A percentile compares a stretch with the other conserved stretches of the same genome.
These are phyloP conservation scores for Lordiphosa collinella DNA, from an alignment of 1,140 invertebrate genomes.

Conservation along the genomic window DNA sequence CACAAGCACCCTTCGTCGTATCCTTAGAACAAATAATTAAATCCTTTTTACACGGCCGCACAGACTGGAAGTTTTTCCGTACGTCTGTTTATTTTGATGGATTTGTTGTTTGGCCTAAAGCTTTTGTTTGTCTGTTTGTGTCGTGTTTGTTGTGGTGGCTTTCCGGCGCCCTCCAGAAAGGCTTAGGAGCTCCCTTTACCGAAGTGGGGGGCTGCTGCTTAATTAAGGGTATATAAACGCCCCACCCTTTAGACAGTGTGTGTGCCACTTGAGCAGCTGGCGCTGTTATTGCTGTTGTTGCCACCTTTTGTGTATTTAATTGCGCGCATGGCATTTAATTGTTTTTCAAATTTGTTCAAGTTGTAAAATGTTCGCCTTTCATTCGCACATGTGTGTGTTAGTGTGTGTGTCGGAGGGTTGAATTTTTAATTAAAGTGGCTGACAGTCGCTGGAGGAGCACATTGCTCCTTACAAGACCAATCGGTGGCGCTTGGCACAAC, in stretches of 20 bases:
- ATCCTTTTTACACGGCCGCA: conserved; percentile 76
- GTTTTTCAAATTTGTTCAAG: conserved; percentile 77
- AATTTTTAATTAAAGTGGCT: conserved; percentile 73
- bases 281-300: conserved; percentile 45
- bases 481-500: conserved; percentile 21
- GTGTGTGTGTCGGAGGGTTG: conserved; percentile 48
- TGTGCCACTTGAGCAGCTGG: conserved; percentile 60
- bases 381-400: conserved; percentile 12
- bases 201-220: conserved; percentile 48
- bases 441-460: conserved; percentile 46
- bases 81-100: conserved; percentile 74
- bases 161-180: conserved; percentile 39
- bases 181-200: conserved; percentile 27
- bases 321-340: conserved; percentile 78
- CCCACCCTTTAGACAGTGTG: conserved; percentile 20
- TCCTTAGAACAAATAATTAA: conserved; percentile 79
- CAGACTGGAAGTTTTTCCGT: conserved; percentile 41
- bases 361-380: conserved; percentile 58
- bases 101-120: conserved; percentile 52
- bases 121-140: conserved; percentile 67
- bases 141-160: conserved; percentile 51
- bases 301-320: conserved; percentile 78
- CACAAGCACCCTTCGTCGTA: conserved; percentile 30
- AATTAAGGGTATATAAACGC: conserved; percentile 67
- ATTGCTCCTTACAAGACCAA: conserved; percentile 41